Evolutionary conservation across 2,888 invertebrate species (phyloP).

Genomic region (Dinocampus coccinellae): DNA sequence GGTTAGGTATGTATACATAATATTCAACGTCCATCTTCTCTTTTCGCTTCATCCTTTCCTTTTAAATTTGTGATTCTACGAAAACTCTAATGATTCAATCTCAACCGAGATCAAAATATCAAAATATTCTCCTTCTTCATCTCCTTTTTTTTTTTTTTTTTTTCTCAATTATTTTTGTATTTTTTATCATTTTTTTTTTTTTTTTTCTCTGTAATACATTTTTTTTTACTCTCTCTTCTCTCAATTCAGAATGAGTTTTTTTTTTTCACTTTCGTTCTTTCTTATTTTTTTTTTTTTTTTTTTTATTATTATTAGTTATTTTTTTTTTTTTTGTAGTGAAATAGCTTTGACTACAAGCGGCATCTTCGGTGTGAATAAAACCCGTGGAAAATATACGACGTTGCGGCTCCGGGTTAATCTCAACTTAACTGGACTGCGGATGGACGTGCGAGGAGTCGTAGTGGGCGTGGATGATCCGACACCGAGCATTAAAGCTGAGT

Average conservation of each 20-base stretch:
- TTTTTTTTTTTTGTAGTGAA: constrained; percentile 11
- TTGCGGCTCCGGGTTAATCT: constrained; percentile 27
- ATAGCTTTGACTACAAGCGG: background rate
- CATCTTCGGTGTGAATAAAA: constrained; percentile 26
- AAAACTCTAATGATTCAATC: constrained; percentile 15
- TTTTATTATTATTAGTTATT: too few species aligned
- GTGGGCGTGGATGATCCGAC: constrained; percentile 39
- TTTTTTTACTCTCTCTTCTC: background rate
- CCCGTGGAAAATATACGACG: constrained; percentile 16
- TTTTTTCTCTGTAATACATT: background rate
- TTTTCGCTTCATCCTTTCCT: background rate
- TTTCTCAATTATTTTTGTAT: background rate
- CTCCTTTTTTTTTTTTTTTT: background rate
- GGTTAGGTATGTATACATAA: background rate
- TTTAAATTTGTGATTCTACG: background rate
- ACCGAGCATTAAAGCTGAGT: background rate
- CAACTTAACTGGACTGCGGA: constrained; percentile 39
- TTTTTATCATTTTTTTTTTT: background rate
- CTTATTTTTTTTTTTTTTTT: background rate
- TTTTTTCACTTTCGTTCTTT: background rate
- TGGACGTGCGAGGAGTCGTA: constrained; percentile 34
- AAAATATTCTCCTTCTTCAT: too few species aligned
- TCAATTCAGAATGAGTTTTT: background rate
- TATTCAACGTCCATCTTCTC: background rate
- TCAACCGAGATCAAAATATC: background rate